phyloP scores from a whole-genome alignment of 2,888 invertebrate genomes.

The Lordiphosa andalusiaca region DNA sequence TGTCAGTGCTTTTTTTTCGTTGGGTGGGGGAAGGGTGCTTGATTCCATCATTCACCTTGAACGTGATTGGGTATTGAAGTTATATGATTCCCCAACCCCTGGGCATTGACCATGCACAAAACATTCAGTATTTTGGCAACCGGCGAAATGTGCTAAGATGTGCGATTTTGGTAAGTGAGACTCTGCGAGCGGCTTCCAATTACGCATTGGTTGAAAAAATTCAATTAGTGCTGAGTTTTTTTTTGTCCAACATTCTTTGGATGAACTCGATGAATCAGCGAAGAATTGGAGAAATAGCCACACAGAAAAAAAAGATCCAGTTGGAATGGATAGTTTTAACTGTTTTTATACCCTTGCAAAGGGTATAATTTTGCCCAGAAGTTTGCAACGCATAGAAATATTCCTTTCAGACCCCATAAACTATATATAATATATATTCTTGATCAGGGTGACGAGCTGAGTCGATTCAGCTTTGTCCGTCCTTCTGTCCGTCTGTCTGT shows the following conservation, averaged over 20 bases:
- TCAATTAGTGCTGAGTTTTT: slow-evolving; percentile 47
- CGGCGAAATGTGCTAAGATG: slow-evolving; percentile 39
- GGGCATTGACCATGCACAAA: slow-evolving; percentile 37
- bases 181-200: slow-evolving; percentile 34
- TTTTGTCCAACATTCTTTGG: slow-evolving; percentile 24
- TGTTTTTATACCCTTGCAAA: too few relatives aligned
- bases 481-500: too few relatives aligned
- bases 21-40: background rate
- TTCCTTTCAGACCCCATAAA: too few relatives aligned
- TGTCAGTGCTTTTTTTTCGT: slow-evolving; percentile 3
- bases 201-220: slow-evolving; percentile 28
- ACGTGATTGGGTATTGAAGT: slow-evolving; percentile 58
- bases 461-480: too few relatives aligned
- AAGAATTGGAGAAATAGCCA: too few relatives aligned
- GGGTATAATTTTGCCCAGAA: too few relatives aligned
- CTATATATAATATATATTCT: too few relatives aligned
- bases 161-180: slow-evolving; percentile 28
- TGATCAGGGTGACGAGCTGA: too few relatives aligned
- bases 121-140: slow-evolving; percentile 12
- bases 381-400: too few relatives aligned
- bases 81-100: slow-evolving; percentile 5
- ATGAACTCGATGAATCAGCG: slow-evolving; percentile 47
- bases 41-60: slow-evolving; percentile 66
- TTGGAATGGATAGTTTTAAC: too few relatives aligned
- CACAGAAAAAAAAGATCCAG: too few relatives aligned